Base-by-base conservation (phyloP, 1,140 invertebrate genomes). In the Bilobella aurantiaca region DNA sequence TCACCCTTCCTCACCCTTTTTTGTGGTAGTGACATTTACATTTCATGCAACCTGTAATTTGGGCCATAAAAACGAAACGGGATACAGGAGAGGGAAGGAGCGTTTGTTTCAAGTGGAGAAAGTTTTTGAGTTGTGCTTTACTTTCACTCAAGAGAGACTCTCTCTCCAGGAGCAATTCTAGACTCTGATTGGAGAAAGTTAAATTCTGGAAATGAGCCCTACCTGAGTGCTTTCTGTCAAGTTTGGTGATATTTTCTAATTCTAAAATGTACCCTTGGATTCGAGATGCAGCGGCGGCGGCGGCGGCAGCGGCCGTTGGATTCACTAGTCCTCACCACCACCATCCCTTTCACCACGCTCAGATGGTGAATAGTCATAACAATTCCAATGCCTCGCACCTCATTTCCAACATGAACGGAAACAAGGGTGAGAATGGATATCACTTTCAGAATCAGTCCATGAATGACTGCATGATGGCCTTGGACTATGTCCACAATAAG, bases 401-500 rank as follows among this genome's bases (percentile, higher is more conserved):
- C 58, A 59, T 29, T 28, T 21, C 27, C 53, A 23, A 23, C 28
- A 34, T 49, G 64, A 65, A 58, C 32, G 65, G 49, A 42, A 64
- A 29, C 64, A 85, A 86, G 76, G 85, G 83, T 18, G 85, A 86
- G 75, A 85, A 82, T 76, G 85, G 85, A 71, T 86, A 84, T 62
- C 47, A 46, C n/a, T 25, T 23, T 18, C 62, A 65, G 23, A 56
- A 37, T 3, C 67, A 69, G 57, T 37, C 62, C 14, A 65, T 69
- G 75, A 85, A 82, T 72, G 85, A 86, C 75, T 86, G 85, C 75
- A 86, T 86, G 85, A 77, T 86, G 60, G 84, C 84, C 16, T 79
- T 86, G 28, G 85, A 86, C 74, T 86, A 86, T 73, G 84, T 84
- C 3, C 84, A 86, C 74, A 84, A 82, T 14, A 85, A 86, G 81